Percentiles rank a stretch among this genome's conserved stretches.
Evolutionary conservation across 2,888 invertebrate species (phyloP).

Genomic region (Odontomyia ornata): DNA sequence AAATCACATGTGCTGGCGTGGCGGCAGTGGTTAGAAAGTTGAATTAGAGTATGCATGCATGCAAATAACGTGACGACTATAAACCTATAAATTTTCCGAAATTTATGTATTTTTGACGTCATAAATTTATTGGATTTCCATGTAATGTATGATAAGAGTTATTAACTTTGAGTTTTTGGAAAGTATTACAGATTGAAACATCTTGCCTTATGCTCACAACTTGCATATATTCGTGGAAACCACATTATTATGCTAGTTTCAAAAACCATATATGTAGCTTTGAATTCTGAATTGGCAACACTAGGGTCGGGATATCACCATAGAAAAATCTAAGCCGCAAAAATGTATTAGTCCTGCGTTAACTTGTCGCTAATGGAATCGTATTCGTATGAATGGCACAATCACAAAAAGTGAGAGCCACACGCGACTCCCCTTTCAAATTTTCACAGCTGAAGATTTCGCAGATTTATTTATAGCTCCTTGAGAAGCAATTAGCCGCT

Average conservation of each 20-base stretch:
- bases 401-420: too few species aligned
- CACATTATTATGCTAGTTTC: too few species aligned
- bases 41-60: constrained; percentile 29
- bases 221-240: too few species aligned
- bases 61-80: constrained; percentile 45
- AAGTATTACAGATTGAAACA: too few species aligned
- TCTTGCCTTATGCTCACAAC: too few species aligned
- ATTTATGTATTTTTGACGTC: constrained; percentile 45
- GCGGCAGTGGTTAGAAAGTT: constrained; percentile 23
- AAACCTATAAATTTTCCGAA: constrained; percentile 49
- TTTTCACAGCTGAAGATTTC: constrained; percentile 3
- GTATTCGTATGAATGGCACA: too few species aligned
- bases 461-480: constrained; percentile 44
- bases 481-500: constrained; percentile 45
- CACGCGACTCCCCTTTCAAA: neutral
- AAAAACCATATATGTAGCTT: too few species aligned
- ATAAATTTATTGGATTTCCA: constrained; percentile 48
- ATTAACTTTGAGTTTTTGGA: too few species aligned
- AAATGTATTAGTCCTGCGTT: too few species aligned
- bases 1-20: constrained; percentile 49
- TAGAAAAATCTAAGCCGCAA: too few species aligned
- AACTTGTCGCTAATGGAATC: too few species aligned
- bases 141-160: constrained; percentile 19
- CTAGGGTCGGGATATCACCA: too few species aligned
- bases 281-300: neutral